Evolutionary conservation across 2,888 invertebrate species (phyloP).

Genomic region (Neocrepidodera transversa): DNA sequence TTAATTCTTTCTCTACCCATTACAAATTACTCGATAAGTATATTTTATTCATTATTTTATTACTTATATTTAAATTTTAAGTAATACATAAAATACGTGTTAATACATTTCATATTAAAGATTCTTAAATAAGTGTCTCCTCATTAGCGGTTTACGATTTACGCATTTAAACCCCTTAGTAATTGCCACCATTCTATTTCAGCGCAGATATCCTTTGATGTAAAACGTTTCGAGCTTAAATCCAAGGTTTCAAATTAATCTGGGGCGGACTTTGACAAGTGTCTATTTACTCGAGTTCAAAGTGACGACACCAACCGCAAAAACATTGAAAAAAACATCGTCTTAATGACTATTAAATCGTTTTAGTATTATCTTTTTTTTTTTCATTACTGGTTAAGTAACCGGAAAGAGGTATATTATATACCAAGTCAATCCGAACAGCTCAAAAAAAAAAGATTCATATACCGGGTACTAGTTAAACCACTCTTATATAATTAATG

Average conservation of each 20-base stretch:
- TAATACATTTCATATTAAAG: neutral
- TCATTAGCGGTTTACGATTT: neutral
- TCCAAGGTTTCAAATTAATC: constrained; percentile 1
- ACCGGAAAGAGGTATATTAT: no score
- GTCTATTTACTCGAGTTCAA: neutral
- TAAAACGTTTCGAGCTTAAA: neutral
- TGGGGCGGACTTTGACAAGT: neutral
- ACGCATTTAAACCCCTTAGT: neutral
- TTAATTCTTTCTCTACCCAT: no score
- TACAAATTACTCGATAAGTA: no score
- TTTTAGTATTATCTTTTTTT: neutral
- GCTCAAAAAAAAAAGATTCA: no score
- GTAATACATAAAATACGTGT: no score
- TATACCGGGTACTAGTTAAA: no score
- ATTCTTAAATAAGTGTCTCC: neutral
- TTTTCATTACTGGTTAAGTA: no score
- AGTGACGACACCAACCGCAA: neutral
- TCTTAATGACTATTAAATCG: neutral
- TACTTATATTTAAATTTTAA: no score
- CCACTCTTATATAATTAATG: no score
- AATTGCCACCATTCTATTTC: neutral
- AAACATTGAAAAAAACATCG: neutral
- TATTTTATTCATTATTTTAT: no score
- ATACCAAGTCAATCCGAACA: no score
- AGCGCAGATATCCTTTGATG: neutral